phyloP scores from a whole-genome alignment of 92 coral and sea anemone species.

The Zoanthus sociatus region DNA sequence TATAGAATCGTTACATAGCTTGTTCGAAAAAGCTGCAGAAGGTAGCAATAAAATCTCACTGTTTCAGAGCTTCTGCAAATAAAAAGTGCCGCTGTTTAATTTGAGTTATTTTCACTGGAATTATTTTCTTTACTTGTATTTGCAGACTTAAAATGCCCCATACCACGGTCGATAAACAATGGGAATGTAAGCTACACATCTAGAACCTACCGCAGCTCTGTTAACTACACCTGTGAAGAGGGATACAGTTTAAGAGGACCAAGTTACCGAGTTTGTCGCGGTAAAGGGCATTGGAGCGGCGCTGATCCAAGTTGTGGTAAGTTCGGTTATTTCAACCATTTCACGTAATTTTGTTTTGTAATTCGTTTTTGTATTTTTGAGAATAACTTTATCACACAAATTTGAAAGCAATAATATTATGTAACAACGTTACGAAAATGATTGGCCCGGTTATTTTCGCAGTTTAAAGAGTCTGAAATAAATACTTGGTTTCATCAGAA shows the following conservation, averaged over 20 bases:
- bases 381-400: too few relatives aligned
- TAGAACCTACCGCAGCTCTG: constrained; percentile 5
- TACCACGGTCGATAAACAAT: neutral
- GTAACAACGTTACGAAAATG: too few relatives aligned
- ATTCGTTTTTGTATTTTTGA: too few relatives aligned
- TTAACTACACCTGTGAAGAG: constrained; percentile 31
- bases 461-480: too few relatives aligned
- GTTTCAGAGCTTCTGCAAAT: too few relatives aligned
- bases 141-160: constrained; percentile 22
- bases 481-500: too few relatives aligned
- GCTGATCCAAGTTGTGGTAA: constrained; percentile 51
- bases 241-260: constrained; percentile 46
- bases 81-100: too few relatives aligned
- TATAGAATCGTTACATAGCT: too few relatives aligned
- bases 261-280: constrained; percentile 18
- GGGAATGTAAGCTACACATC: constrained; percentile 13
- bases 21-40: too few relatives aligned
- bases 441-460: neutral
- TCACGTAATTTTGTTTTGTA: neutral
- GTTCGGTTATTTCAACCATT: neutral
- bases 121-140: neutral
- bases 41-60: too few relatives aligned
- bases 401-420: too few relatives aligned
- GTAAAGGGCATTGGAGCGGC: constrained; percentile 51
- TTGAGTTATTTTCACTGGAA: too few relatives aligned